A percentile compares a stretch with the other conserved stretches of the same genome.
These are phyloP conservation scores for Seriola dumerili DNA, from an alignment of 2,113 vertebrate species.

Conservation along the genomic window DNA sequence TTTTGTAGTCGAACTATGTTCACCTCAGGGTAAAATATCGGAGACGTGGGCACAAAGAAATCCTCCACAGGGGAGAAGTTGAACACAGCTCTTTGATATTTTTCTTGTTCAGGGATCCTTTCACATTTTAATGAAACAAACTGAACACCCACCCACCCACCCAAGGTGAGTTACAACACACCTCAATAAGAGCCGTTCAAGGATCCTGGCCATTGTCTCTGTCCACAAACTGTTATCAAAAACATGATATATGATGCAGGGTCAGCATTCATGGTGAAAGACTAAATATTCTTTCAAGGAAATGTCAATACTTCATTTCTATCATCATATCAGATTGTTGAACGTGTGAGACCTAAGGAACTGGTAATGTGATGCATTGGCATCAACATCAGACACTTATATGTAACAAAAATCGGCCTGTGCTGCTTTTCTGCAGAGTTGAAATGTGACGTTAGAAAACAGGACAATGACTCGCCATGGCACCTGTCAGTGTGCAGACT, in stretches of 20 bases:
- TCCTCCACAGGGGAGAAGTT: constrained; percentile 2
- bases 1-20: constrained; percentile 28
- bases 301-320: too few relatives aligned
- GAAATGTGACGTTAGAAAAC: not conserved
- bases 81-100: not conserved
- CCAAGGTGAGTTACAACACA: constrained; percentile 17
- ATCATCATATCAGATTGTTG: not conserved
- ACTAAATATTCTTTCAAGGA: not conserved
- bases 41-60: not conserved
- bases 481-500: not conserved
- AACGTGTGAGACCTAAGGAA: not conserved
- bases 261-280: not conserved
- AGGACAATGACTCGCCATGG: not conserved
- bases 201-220: constrained; percentile 1
- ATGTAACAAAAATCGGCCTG: too few relatives aligned
- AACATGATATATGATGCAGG: not conserved
- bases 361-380: not conserved
- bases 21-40: constrained; percentile 21
- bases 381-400: not conserved
- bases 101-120: constrained; percentile 35
- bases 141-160: not conserved
- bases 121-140: constrained; percentile 27
- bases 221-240: constrained; percentile 6
- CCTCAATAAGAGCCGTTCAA: not conserved
- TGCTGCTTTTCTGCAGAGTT: not conserved